phyloP scores from a whole-genome alignment of 2,888 invertebrate species.

The Lacanobia wlatinum region DNA sequence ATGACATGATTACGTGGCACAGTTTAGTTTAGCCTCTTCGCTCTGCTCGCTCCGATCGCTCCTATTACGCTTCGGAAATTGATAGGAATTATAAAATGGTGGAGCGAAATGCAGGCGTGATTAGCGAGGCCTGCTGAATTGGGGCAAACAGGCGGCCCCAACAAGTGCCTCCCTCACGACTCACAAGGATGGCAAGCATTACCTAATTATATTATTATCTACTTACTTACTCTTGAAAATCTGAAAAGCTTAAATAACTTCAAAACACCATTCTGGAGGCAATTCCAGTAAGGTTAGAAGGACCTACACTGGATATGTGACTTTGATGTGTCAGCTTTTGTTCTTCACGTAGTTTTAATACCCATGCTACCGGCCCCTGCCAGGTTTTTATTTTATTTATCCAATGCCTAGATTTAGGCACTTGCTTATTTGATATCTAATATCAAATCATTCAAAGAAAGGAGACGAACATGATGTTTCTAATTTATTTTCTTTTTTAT shows the following conservation, averaged over 20 bases:
- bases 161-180: background rate
- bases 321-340: too few species aligned
- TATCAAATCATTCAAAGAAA: too few species aligned
- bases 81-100: constrained; percentile 77
- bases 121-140: constrained; percentile 43
- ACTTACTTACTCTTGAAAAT: background rate
- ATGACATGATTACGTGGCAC: constrained; percentile 51
- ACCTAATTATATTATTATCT: background rate
- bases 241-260: background rate
- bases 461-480: too few species aligned
- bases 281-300: background rate
- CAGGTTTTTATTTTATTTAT: background rate
- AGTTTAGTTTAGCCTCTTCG: constrained; percentile 30
- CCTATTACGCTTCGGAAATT: constrained; percentile 69
- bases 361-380: too few species aligned
- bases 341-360: too few species aligned
- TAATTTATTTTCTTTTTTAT: too few species aligned
- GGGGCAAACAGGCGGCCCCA: background rate
- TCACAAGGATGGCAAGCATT: background rate
- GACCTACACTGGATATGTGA: background rate
- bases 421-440: too few species aligned
- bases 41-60: constrained; percentile 36
- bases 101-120: constrained; percentile 62
- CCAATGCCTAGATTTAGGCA: too few species aligned
- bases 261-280: background rate